A percentile compares a stretch with the other conserved stretches of the same genome.
phyloP scores from a whole-genome alignment of 1,140 invertebrate genomes.

The Papilio xuthus region DNA sequence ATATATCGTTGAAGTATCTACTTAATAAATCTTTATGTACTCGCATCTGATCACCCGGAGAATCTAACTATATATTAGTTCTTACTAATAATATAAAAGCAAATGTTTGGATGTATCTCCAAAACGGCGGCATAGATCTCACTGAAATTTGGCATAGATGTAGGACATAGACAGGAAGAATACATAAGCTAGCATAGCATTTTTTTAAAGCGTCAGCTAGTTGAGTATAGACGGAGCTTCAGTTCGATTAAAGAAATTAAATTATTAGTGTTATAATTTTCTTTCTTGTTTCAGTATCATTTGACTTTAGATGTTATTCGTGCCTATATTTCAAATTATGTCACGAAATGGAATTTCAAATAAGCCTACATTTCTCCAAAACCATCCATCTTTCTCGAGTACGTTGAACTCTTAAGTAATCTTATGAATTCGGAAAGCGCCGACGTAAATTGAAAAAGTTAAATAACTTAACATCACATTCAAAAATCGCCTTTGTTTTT shows the following conservation, averaged over 20 bases:
- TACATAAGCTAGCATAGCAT: too few species aligned
- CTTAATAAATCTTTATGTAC: background rate
- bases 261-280: too few species aligned
- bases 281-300: too few species aligned
- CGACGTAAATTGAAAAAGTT: slow-evolving; percentile 21
- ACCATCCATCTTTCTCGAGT: slow-evolving; percentile 3
- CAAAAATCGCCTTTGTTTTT: background rate
- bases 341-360: slow-evolving; percentile 23
- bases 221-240: too few species aligned
- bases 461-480: slow-evolving; percentile 14
- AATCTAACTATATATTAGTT: background rate
- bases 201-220: too few species aligned
- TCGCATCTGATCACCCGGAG: background rate
- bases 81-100: too few species aligned
- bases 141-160: too few species aligned
- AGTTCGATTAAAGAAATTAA: too few species aligned
- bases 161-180: too few species aligned
- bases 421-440: background rate
- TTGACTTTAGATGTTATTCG: slow-evolving; percentile 2
- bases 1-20: slow-evolving; percentile 6
- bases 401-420: slow-evolving; percentile 13
- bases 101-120: too few species aligned
- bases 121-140: too few species aligned
- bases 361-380: slow-evolving; percentile 1
- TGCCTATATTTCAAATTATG: slow-evolving; percentile 2